Percentiles rank a stretch among this genome's conserved stretches.
phyloP scores from a whole-genome alignment of 2,888 invertebrate species.

The Philopedon plagiatum region DNA sequence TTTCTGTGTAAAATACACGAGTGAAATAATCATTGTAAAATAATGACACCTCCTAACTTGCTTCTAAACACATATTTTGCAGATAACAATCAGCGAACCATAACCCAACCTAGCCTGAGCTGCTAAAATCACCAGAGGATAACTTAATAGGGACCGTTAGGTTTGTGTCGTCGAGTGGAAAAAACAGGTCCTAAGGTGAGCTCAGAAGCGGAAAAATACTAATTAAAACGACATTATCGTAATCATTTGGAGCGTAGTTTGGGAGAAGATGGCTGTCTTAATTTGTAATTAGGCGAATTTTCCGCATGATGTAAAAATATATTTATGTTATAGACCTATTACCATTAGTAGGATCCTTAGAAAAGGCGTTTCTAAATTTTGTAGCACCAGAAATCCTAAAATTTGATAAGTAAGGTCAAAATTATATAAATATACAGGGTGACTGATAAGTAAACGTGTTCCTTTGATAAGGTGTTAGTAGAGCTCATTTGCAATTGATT shows the following conservation, averaged over 20 bases:
- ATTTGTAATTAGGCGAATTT: background rate
- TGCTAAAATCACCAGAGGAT: slow-evolving; percentile 38
- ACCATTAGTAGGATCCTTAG: too few relatives aligned
- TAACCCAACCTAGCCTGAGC: slow-evolving; percentile 24
- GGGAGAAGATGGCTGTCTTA: background rate
- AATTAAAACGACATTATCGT: slow-evolving; percentile 36
- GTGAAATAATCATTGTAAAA: background rate
- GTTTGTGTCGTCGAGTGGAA: slow-evolving; percentile 31
- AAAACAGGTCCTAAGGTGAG: slow-evolving; percentile 33
- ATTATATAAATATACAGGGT: too few relatives aligned
- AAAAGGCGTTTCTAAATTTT: too few relatives aligned
- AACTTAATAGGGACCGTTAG: slow-evolving; percentile 41
- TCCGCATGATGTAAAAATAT: background rate
- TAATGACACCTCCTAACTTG: slow-evolving; percentile 19
- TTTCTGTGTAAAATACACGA: too few relatives aligned
- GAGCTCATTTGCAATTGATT: too few relatives aligned
- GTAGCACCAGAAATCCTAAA: too few relatives aligned
- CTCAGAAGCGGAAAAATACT: slow-evolving; percentile 37
- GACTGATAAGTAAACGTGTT: too few relatives aligned
- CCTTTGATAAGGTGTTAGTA: too few relatives aligned
- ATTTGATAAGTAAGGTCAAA: too few relatives aligned
- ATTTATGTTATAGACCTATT: background rate
- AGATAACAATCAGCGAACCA: slow-evolving; percentile 22
- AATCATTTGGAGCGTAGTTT: slow-evolving; percentile 10
- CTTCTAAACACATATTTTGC: slow-evolving; percentile 22